Base-by-base conservation (phyloP, 2,797 vertebrate species). In the Urosaurus nigricauda region DNA sequence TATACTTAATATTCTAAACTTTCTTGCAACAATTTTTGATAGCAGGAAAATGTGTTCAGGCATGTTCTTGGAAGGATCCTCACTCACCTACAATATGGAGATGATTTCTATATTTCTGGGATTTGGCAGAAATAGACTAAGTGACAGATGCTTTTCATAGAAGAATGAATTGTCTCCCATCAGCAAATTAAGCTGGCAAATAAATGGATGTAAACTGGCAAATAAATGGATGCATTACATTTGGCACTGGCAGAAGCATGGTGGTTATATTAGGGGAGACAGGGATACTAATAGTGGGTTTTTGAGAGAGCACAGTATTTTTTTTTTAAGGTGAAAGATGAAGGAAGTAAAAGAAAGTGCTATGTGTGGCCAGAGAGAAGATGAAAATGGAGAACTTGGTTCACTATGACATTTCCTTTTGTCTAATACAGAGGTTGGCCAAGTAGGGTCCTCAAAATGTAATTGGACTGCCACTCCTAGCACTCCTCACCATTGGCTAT, bases 41-140 rank as follows among this genome's bases (percentile, higher is more conserved):
- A 65, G 43, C 60, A n/a, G 40, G 29, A 80, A 80, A 71, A 80
- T 32, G 14, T 70, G 35, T 37, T 56, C 56, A 53, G 65, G 47
- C 63, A 79, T 6, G 19, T 80, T 40, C 35, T 71, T 87, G 32
- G 47, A 80, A 80, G 56, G 24, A 71, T 80, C 43, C 5, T 3
- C 68, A 71, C 65, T 79, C 47, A 87, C n/a, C 21, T 29, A 16
- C 60, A 79, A 37, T 70, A 19, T 53, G n/a, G 63, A 9, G 70
- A 71, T 79, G 60, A 24, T 51, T 87, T 63, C 17, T 47, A 79
- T 29, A 80, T 26, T 87, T 17, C 78, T n/a, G 37, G 40, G 14
- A 80, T 80, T 71, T 87, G 85, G 77, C 77, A 87, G n/a, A 80
- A 71, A 32, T 79, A 47, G n/a, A 35, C 24, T 79, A 56, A 71